A percentile compares a stretch with the other conserved stretches of the same genome.
These are phyloP conservation scores for Microhierax caerulescens DNA, from an alignment of 2,797 vertebrate species.

Conservation along the genomic window DNA sequence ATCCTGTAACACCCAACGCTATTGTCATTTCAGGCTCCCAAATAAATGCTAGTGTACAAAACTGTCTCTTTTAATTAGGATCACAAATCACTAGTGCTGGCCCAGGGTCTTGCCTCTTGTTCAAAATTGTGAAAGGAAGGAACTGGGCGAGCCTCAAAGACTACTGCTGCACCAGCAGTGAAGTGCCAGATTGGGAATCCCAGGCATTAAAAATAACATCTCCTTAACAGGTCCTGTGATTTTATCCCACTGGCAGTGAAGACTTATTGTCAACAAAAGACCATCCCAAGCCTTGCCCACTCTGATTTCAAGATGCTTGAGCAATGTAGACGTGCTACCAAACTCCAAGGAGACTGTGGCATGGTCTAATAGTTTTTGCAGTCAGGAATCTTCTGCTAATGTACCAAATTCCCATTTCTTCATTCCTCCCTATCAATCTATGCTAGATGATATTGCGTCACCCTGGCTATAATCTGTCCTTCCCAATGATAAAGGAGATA, in stretches of 20 bases:
- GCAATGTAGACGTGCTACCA: not conserved
- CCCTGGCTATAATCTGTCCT: constrained; percentile 38
- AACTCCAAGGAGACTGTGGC: not conserved
- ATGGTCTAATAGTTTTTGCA: constrained; percentile 29
- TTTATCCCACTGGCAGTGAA: not conserved
- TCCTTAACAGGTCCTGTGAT: not conserved
- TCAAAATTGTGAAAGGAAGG: constrained; percentile 22
- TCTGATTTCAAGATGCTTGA: not conserved
- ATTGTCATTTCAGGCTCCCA: constrained; percentile 46
- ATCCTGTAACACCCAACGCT: constrained; percentile 2
- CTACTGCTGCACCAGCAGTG: not conserved
- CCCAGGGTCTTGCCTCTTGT: not conserved
- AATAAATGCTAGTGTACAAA: constrained; percentile 57
- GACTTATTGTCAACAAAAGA: not conserved
- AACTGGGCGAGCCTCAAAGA: not conserved
- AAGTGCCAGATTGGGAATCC: not conserved
- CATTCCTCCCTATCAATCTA: constrained; percentile 40
- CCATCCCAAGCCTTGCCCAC: not conserved
- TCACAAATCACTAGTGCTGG: constrained; percentile 16
- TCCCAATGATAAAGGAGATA: constrained; percentile 40
- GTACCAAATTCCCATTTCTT: constrained; percentile 19
- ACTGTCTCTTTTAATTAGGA: constrained; percentile 63
- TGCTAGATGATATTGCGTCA: constrained; percentile 16
- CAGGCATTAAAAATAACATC: not conserved
- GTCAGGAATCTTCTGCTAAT: constrained; percentile 27